A percentile compares a stretch with the other conserved stretches of the same genome.
Conservation (phyloP, 2,888 invertebrate genomes). For the Spodoptera picta region DNA sequence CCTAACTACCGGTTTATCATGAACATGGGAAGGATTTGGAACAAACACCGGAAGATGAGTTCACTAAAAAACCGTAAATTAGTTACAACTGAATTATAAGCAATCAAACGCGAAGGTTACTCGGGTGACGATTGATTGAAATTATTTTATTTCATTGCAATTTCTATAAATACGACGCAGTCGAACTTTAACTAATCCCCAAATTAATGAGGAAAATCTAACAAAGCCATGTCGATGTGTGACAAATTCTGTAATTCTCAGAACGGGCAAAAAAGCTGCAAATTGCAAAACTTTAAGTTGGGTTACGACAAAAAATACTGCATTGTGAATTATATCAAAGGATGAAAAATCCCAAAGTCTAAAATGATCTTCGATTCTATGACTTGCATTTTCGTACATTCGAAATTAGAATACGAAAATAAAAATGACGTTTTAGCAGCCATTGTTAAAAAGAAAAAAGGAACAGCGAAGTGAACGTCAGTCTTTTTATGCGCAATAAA, state of each 20-base stretch:
- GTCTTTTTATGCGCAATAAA: conserved; percentile 39
- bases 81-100: conserved; percentile 62
- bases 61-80: conserved; percentile 66
- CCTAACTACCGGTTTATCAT: conserved; percentile 55
- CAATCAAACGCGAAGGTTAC: conserved; percentile 64
- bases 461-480: conserved; percentile 28
- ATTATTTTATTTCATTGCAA: conserved; percentile 4
- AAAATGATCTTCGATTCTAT: conserved; percentile 3
- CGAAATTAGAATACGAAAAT: conserved; percentile 9
- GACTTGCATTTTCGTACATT: conserved; percentile 8
- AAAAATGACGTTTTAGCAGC: background rate
- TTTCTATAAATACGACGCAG: no score
- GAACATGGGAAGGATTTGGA: conserved; percentile 67
- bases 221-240: no score
- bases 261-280: background rate
- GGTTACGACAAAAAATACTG: conserved; percentile 15
- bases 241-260: conserved; percentile 12
- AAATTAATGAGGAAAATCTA: conserved; percentile 10
- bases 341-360: no score
- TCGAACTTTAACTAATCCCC: no score
- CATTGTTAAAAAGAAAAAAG: conserved; percentile 14
- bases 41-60: conserved; percentile 64
- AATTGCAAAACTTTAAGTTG: conserved; percentile 1
- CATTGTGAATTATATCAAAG: conserved; percentile 5
- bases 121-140: conserved; percentile 44